Evolutionary conservation across 2,888 invertebrate genomes (phyloP), one percentile per base, ranked within the genome.

Genomic region (Andrena marginata): DNA sequence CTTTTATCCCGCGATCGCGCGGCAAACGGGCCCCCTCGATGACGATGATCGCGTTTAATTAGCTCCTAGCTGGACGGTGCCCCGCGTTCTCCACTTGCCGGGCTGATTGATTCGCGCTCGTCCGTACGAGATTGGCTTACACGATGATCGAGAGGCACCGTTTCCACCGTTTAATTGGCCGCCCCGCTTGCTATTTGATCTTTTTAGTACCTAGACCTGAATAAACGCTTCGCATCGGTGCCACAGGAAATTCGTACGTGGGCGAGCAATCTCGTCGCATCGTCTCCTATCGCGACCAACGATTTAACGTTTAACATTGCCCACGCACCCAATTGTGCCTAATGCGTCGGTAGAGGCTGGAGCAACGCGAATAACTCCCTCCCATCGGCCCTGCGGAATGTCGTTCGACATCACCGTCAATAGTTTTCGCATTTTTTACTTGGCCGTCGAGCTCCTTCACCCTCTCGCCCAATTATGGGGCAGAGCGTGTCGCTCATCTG

Each of bases 241-340:
- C 48, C 74, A 72, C 86, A 89, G 91, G 90, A 90, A 90, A 89
- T 80, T 80, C 85, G 67, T 63, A 82, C 78, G 90, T 91, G 86
- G 90, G 89, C 88, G 89, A 84, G 81, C 80, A 89, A 90, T 90
- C 86, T 85, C 85, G 83, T 82, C 84, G 80, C 83, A 90, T 90
- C 90, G 85, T 87, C 77, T 89, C 82, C 84, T 88, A 89, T 89
- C 88, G 89, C 80, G 87, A 89, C 87, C 90, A 84, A 87, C 91
- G 90, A 91, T 90, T 91, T 89, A 89, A 90, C 89, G 88, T 90
- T 91, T 90, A 89, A 90, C 87, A 84, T 87, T 89, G 90, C 91
- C 91, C 89, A 91, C 91, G 87, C 91, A 87, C 77, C 87, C 89
- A 89, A 89, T 89, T 89, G 90, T 82, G 65, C 82, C 67, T 90